A percentile compares a stretch with the other conserved stretches of the same genome.
These are phyloP conservation scores for Delia radicum DNA, from an alignment of 1,140 invertebrate genomes.

Conservation along the genomic window DNA sequence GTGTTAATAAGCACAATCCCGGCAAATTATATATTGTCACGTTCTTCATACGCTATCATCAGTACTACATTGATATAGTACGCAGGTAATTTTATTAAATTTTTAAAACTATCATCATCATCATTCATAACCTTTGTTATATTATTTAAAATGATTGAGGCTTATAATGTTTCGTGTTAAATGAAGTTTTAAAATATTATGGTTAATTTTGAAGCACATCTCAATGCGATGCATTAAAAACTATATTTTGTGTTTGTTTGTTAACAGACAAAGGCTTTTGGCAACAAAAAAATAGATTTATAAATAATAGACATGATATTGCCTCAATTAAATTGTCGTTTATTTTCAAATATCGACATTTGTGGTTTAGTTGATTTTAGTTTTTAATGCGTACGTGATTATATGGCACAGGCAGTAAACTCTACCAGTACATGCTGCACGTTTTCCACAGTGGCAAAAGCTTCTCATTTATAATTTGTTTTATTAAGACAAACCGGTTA, in stretches of 20 bases:
- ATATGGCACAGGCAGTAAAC: not conserved
- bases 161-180: not conserved
- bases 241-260: too few relatives aligned
- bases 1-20: too few relatives aligned
- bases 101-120: not conserved
- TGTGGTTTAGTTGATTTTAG: not conserved
- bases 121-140: not conserved
- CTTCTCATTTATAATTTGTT: not conserved
- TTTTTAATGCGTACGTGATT: not conserved
- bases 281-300: not conserved
- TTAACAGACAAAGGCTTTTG: not conserved
- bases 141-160: not conserved
- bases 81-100: too few relatives aligned
- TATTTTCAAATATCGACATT: not conserved
- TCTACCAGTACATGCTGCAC: not conserved
- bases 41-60: too few relatives aligned
- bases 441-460: not conserved
- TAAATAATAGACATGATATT: slow-evolving; percentile 5
- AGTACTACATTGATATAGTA: too few relatives aligned
- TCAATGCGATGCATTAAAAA: too few relatives aligned
- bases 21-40: too few relatives aligned
- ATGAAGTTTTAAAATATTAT: not conserved
- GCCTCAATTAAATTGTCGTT: not conserved
- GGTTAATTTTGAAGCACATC: not conserved
- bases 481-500: not conserved